phyloP scores from a whole-genome alignment of 2,888 invertebrate species.

The Anaspis maculata region DNA sequence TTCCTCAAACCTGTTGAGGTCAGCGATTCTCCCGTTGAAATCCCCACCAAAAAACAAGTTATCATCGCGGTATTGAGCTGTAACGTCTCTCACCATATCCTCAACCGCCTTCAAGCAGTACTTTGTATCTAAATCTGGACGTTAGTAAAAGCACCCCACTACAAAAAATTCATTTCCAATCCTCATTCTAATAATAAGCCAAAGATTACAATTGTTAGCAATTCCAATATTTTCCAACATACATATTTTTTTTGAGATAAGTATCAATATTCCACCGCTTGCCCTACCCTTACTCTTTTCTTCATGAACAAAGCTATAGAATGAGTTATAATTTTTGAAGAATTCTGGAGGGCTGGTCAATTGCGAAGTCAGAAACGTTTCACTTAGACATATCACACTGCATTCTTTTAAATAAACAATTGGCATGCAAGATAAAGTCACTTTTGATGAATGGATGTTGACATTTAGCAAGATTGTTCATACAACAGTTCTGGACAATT shows the following conservation, averaged over 20 bases:
- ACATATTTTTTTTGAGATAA: neutral
- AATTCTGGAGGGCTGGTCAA: neutral
- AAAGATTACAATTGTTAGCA: neutral
- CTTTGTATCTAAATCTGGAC: neutral
- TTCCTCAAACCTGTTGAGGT: neutral
- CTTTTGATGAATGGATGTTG: no score
- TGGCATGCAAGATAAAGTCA: no score
- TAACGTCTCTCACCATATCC: neutral
- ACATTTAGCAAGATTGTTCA: no score
- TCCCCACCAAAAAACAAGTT: neutral
- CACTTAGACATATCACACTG: neutral
- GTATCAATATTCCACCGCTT: neutral
- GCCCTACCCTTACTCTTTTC: neutral
- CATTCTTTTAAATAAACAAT: no score
- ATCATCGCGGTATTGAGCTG: neutral
- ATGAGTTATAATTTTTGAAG: neutral
- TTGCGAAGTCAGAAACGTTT: neutral
- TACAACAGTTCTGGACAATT: no score
- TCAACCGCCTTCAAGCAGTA: neutral
- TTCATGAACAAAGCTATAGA: neutral
- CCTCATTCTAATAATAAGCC: neutral
- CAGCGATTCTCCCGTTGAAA: neutral
- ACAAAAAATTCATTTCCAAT: neutral
- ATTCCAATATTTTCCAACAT: neutral
- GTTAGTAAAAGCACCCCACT: neutral